phyloP scores from a whole-genome alignment of 2,888 invertebrate genomes.

The Spodoptera exigua region DNA sequence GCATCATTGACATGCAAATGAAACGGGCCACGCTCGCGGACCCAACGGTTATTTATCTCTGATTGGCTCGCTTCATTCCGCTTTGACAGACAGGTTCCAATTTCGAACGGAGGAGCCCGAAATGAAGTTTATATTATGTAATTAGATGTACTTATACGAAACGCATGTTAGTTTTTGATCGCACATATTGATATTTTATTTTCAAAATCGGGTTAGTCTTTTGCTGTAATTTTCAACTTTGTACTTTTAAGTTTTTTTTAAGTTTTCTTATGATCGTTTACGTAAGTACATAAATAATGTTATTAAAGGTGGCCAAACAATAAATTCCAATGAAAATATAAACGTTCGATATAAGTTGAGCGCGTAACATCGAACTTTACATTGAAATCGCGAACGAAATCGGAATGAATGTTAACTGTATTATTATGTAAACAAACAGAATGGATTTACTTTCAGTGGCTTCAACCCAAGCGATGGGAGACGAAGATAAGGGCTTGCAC shows the following conservation, averaged over 20 bases:
- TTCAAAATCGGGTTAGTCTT: neutral
- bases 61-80: conserved; percentile 87
- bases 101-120: conserved; percentile 76
- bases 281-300: too few relatives aligned
- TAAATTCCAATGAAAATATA: neutral
- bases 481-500: conserved; percentile 49
- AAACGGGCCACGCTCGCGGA: conserved; percentile 80
- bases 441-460: conserved; percentile 35
- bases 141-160: conserved; percentile 73
- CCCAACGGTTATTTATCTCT: conserved; percentile 87
- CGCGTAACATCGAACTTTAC: conserved; percentile 8
- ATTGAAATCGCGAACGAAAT: conserved; percentile 39
- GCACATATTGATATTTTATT: conserved; percentile 22
- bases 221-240: too few relatives aligned
- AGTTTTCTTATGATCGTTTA: too few relatives aligned
- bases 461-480: conserved; percentile 50
- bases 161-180: conserved; percentile 27
- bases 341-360: neutral
- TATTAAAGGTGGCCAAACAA: too few relatives aligned
- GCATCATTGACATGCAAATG: conserved; percentile 86
- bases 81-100: conserved; percentile 85
- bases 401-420: conserved; percentile 47
- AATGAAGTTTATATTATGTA: conserved; percentile 75
- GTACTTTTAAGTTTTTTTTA: too few relatives aligned
- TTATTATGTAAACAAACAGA: conserved; percentile 58